These are phyloP conservation scores for Pithecia hirsuta DNA, from an alignment of 2,797 vertebrate species.

Conservation along the genomic window DNA sequence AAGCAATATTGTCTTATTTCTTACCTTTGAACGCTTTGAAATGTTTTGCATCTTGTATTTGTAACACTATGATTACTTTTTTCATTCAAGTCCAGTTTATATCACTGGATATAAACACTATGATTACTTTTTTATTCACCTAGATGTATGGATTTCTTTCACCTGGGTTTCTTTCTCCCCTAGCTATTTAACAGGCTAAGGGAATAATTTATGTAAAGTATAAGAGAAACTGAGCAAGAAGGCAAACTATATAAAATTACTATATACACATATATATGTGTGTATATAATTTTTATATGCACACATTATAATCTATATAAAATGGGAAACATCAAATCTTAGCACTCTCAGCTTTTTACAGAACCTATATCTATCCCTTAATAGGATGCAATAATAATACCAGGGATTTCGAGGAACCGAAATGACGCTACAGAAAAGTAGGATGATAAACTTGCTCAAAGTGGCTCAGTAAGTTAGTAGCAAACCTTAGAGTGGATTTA, in stretches of 20 bases:
- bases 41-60: constrained; percentile 60
- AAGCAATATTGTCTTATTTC: constrained; percentile 70
- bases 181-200: constrained; percentile 44
- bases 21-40: constrained; percentile 76
- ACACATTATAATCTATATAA: background rate
- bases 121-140: constrained; percentile 30
- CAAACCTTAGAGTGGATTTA: constrained; percentile 57
- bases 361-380: background rate
- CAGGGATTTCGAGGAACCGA: background rate
- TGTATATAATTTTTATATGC: background rate
- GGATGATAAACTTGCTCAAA: constrained; percentile 60
- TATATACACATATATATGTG: background rate
- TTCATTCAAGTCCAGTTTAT: constrained; percentile 11
- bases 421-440: constrained; percentile 42
- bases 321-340: constrained; percentile 8
- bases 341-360: background rate
- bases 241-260: background rate
- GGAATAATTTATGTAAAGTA: background rate
- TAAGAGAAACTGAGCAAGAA: constrained; percentile 33
- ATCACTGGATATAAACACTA: background rate
- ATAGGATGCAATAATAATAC: constrained; percentile 18
- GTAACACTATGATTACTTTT: constrained; percentile 20
- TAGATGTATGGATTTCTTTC: constrained; percentile 46
- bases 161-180: constrained; percentile 37
- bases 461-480: constrained; percentile 54